Base-by-base conservation (phyloP, 2,113 vertebrate species). In the Pholis gunnellus region DNA sequence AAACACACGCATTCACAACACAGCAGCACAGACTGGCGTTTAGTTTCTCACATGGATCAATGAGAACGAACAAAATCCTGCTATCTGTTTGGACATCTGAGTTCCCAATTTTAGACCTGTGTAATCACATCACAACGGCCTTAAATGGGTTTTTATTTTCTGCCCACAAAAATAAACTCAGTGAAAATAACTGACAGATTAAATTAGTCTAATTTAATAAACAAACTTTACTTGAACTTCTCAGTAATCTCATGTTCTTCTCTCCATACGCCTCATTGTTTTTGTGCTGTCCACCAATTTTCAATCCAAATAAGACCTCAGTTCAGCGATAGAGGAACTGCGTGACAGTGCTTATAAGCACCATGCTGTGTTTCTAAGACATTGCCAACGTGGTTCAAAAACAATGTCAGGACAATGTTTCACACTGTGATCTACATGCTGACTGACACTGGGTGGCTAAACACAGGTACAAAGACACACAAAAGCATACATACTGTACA, bases 291-390 rank as follows among this genome's bases (percentile, higher is more conserved):
- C 63, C 22, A 84, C 52, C 38, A 59, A 8, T 59, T 76, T 83
- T 87, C 82, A 84, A 90, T 93, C 90, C 87, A 92, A 92, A 91
- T 88, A 87, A 91, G 85, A 83, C 76, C 67, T 82, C 72, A 76
- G 79, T 73, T 54, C 82, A 88, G 72, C 14, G 6, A 36, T 44
- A 36, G 48, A n/a, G 50, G 34, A 78, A 82, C 74, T 82, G 80
- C 42, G 79, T 64, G 73, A 52, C 27, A 40, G 74, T 50, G 84
- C 73, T 81, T 13, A 31, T 13, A 27, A 72, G 75, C 65, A 72
- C 84, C 36, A 42, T 63, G 84, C 69, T 75, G 72, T 40, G 48
- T 57, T 83, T 69, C 20, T 63, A 9, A 67, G 72, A 86, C 84
- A 75, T 57, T 27, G 38, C 50, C 72, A 76, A 86, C 61, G 77